phyloP scores from a whole-genome alignment of 2,797 vertebrate species.

The Schizopygopsis malacanthus region DNA sequence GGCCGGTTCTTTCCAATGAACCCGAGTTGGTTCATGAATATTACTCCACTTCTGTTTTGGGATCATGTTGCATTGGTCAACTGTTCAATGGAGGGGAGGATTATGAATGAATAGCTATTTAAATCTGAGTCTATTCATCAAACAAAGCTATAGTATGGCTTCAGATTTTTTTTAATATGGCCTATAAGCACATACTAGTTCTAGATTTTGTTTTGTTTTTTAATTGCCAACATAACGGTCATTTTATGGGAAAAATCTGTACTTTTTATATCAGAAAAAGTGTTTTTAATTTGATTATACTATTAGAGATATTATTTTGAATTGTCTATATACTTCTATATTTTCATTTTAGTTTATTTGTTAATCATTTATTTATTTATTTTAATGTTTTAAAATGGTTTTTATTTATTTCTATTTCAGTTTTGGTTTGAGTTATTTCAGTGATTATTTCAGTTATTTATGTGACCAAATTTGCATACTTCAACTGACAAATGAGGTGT shows the following conservation, averaged over 20 bases:
- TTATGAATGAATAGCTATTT: background rate
- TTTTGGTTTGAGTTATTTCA: too few species aligned
- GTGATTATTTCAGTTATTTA: too few species aligned
- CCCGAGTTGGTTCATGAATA: background rate
- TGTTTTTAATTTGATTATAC: too few species aligned
- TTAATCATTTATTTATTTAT: background rate
- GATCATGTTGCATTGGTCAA: background rate
- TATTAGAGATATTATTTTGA: background rate
- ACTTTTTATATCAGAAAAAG: too few species aligned
- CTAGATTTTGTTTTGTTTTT: background rate
- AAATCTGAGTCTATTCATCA: background rate
- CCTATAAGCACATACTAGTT: background rate
- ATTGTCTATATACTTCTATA: background rate
- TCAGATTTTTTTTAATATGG: background rate
- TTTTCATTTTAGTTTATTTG: background rate
- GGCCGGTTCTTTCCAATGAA: background rate
- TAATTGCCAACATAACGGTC: background rate
- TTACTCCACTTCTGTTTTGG: background rate
- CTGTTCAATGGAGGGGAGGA: too few species aligned
- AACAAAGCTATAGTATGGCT: background rate
- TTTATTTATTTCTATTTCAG: background rate
- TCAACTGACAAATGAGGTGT: background rate
- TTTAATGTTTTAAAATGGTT: background rate
- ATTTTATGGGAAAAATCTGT: background rate
- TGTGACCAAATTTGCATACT: background rate